Percentiles rank a stretch among this genome's conserved stretches.
phyloP scores from a whole-genome alignment of 2,113 vertebrate genomes.

The Sturnus vulgaris region DNA sequence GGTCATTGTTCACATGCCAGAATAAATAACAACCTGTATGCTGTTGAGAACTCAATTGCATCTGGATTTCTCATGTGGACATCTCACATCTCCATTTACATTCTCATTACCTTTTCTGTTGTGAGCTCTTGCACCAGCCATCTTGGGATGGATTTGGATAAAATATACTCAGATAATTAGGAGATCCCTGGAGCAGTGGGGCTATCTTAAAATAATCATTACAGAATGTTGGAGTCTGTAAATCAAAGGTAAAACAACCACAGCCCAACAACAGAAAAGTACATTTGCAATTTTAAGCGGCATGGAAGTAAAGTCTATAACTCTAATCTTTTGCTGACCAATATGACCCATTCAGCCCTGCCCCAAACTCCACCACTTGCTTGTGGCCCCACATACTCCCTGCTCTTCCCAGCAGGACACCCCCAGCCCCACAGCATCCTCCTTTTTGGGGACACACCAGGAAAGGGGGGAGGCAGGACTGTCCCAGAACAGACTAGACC shows the following conservation, averaged over 20 bases:
- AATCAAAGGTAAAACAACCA: too few species aligned
- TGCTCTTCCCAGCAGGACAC: not conserved
- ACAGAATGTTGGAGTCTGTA: not conserved
- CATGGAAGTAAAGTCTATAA: not conserved
- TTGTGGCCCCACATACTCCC: accelerated
- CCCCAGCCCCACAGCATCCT: not conserved
- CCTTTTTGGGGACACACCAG: not conserved
- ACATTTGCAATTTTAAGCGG: not conserved
- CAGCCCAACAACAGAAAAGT: not conserved
- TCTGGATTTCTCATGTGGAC: not conserved
- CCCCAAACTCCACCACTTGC: not conserved
- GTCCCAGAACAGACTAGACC: not conserved
- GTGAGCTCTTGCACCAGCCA: not conserved
- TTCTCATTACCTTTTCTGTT: not conserved
- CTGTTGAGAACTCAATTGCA: not conserved
- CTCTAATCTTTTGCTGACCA: not conserved
- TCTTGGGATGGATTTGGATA: not conserved
- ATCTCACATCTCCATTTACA: not conserved
- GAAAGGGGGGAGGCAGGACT: not conserved
- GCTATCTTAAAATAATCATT: not conserved
- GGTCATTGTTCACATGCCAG: not conserved
- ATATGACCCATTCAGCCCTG: not conserved
- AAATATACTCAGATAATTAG: not conserved
- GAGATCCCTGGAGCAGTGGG: not conserved
- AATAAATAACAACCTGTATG: not conserved